Conservation (phyloP, 2,113 vertebrate genomes). For the Phocoena sinus region DNA sequence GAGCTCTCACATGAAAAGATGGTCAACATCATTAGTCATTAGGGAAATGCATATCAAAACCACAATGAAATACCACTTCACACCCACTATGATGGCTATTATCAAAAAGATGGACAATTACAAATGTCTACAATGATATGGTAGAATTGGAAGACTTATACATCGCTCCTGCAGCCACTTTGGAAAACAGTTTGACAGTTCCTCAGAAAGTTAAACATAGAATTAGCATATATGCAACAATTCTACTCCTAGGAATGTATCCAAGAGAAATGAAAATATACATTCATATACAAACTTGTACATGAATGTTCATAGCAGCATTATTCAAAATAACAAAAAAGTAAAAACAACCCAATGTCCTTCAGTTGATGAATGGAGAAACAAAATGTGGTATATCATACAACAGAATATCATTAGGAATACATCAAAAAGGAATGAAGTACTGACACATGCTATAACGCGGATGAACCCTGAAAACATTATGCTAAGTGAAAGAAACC, state of each 20-base stretch:
- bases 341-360: neutral
- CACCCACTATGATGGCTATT: neutral
- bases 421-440: neutral
- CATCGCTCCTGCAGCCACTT: neutral
- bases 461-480: neutral
- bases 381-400: neutral
- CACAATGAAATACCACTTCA: neutral
- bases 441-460: neutral
- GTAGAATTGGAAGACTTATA: neutral
- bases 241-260: neutral
- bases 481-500: neutral
- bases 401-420: neutral
- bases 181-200: neutral
- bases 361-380: neutral
- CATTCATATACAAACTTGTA: neutral
- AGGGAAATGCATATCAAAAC: neutral
- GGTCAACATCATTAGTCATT: neutral
- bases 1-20: neutral
- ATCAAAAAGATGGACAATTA: neutral
- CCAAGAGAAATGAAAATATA: neutral
- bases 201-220: neutral
- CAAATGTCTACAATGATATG: neutral
- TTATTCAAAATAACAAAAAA: neutral
- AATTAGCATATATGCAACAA: neutral
- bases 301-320: neutral